Percentiles rank a stretch among this genome's conserved stretches.
These are phyloP conservation scores for Fulmarus glacialis DNA, from an alignment of 2,113 vertebrate genomes.

Conservation along the genomic window DNA sequence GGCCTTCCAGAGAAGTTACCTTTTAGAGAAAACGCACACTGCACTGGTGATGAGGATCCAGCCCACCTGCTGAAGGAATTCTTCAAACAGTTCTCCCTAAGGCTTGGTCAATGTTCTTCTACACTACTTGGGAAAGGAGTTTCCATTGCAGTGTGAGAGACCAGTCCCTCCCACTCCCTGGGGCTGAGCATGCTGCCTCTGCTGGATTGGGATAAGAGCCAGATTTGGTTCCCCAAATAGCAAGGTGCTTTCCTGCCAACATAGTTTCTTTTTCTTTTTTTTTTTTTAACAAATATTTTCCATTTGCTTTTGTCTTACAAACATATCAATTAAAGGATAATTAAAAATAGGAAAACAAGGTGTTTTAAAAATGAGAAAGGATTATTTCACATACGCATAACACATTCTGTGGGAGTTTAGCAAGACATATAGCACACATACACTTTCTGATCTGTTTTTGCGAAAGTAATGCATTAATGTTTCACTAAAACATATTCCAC, in stretches of 20 bases:
- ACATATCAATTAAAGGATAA: not conserved
- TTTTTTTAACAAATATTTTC: not conserved
- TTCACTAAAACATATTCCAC: not conserved
- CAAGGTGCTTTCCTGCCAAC: constrained; percentile 56
- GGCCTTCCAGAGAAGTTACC: constrained; percentile 19
- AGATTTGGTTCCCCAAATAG: constrained; percentile 60
- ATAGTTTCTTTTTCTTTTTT: not conserved
- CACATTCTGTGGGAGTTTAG: not conserved
- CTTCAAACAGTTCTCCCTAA: not conserved
- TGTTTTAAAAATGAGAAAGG: not conserved
- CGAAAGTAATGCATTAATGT: not conserved
- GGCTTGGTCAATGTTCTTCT: not conserved
- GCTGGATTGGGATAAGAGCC: constrained; percentile 38
- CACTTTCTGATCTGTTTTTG: not conserved
- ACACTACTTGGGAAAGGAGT: not conserved
- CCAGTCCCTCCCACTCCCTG: constrained; percentile 37
- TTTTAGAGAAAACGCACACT: not conserved
- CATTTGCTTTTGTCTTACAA: not conserved
- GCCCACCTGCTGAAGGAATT: not conserved
- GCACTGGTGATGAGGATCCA: not conserved
- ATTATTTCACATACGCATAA: not conserved
- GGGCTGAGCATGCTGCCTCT: constrained; percentile 25
- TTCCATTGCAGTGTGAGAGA: not conserved
- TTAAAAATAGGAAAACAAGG: not conserved
- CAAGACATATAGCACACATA: not conserved